Conservation (phyloP, 2,113 vertebrate genomes). For the Riparia riparia region DNA sequence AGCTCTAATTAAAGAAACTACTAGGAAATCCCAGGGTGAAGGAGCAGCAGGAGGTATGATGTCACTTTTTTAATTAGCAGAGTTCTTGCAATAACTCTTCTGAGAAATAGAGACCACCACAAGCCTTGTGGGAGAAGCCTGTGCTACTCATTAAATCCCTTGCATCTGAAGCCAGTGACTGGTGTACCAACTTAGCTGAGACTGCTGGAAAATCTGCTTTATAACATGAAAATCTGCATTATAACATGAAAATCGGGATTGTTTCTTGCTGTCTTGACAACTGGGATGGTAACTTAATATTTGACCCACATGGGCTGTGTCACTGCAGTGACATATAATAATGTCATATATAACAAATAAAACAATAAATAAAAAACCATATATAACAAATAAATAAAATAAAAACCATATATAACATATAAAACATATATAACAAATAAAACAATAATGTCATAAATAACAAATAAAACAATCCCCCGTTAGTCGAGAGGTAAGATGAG, state of each 20-base stretch:
- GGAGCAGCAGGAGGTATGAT: neutral
- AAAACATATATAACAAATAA: no score
- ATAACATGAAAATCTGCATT: neutral
- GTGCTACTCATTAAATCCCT: neutral
- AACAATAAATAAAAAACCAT: no score
- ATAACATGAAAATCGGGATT: neutral
- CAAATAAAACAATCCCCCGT: neutral
- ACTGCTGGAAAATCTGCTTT: neutral
- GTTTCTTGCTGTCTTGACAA: neutral
- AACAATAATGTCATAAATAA: no score
- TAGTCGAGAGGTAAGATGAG: neutral
- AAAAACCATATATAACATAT: no score
- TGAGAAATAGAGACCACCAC: neutral
- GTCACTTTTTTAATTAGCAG: neutral
- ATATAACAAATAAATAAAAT: no score
- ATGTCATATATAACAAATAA: no score
- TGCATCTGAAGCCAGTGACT: neutral
- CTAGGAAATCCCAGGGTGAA: neutral
- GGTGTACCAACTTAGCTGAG: neutral
- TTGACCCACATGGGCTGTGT: neutral
- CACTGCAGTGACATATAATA: no score
- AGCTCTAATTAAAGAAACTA: neutral
- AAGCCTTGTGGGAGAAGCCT: neutral
- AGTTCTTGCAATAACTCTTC: neutral
- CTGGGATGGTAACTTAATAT: neutral